Evolutionary conservation across 1,140 invertebrate species (phyloP).

Genomic region (Drosophila novamexicana): DNA sequence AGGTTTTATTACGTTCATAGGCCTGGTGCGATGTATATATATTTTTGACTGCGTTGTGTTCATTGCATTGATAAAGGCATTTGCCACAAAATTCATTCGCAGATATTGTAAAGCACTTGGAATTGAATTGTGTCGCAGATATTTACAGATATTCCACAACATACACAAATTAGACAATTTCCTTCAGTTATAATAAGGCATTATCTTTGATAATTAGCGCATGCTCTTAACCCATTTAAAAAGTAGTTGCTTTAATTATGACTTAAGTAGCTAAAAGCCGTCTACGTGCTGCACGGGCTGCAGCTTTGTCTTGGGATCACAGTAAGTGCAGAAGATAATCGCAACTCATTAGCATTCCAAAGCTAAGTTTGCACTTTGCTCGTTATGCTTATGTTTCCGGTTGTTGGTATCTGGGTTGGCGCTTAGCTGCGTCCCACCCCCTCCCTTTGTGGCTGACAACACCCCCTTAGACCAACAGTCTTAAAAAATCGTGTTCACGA

Average conservation of each 20-base stretch:
- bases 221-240: not conserved
- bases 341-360: slow-evolving; percentile 37
- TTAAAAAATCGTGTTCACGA: slow-evolving; percentile 31
- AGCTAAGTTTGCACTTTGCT: slow-evolving; percentile 32
- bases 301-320: not conserved
- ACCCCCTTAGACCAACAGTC: slow-evolving; percentile 8
- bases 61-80: no score
- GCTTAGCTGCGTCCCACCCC: not conserved
- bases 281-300: not conserved
- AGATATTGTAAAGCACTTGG: no score
- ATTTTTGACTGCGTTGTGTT: no score
- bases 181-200: not conserved
- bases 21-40: no score
- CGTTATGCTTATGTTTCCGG: slow-evolving; percentile 18
- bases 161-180: not conserved
- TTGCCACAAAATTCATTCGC: no score
- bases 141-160: no score
- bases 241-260: not conserved
- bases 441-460: not conserved
- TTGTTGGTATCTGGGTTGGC: slow-evolving; percentile 5
- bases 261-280: not conserved
- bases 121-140: no score
- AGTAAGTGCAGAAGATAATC: slow-evolving; percentile 27
- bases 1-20: no score
- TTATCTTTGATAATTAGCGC: no score